Evolutionary conservation across 1,140 invertebrate genomes (phyloP).

Genomic region (Leucophenga varia): DNA sequence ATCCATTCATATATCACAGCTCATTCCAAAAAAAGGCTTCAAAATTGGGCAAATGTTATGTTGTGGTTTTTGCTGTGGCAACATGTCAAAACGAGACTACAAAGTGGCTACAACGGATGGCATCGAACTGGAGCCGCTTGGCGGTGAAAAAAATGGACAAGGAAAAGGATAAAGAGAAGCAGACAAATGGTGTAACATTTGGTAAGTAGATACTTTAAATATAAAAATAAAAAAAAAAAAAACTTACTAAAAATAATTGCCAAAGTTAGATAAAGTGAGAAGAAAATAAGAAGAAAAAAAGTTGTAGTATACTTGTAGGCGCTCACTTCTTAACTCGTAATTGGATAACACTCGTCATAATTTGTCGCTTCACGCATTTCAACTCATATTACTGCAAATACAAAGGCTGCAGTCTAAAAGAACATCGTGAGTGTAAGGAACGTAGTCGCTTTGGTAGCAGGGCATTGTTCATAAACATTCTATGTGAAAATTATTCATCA

Average conservation of each 20-base stretch:
- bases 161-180: conserved; percentile 38
- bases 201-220: conserved; percentile 32
- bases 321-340: neutral
- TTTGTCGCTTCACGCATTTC: conserved; percentile 26
- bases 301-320: neutral
- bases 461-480: neutral
- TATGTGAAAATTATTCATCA: conserved; percentile 22
- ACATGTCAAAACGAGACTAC: conserved; percentile 56
- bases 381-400: conserved; percentile 6
- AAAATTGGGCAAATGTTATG: conserved; percentile 56
- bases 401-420: no score
- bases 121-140: conserved; percentile 55
- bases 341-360: conserved; percentile 20
- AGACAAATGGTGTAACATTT: conserved; percentile 54
- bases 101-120: conserved; percentile 56
- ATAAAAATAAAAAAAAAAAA: neutral
- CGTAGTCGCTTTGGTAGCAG: no score
- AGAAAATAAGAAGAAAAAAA: neutral
- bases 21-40: conserved; percentile 37
- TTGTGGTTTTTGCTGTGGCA: conserved; percentile 56
- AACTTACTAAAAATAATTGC: neutral
- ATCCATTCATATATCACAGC: no score
- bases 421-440: no score
- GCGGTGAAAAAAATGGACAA: conserved; percentile 46
- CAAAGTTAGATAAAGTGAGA: neutral